phyloP scores from a whole-genome alignment of 2,888 invertebrate species.

The Galerucella nymphaeae region DNA sequence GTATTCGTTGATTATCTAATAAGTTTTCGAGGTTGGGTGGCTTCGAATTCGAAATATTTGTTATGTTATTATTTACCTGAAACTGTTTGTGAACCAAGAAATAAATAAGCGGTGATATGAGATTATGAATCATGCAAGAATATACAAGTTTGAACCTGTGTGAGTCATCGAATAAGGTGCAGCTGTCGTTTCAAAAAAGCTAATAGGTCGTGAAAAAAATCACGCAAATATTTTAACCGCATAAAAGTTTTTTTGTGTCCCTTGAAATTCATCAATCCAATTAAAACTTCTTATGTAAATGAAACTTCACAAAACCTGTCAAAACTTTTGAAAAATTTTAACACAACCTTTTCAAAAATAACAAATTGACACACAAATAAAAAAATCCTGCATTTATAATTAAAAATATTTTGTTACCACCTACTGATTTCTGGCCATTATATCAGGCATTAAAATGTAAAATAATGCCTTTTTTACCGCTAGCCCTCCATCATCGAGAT shows the following conservation, averaged over 20 bases:
- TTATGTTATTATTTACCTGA: constrained; percentile 15
- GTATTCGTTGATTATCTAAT: constrained; percentile 37
- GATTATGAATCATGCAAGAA: constrained; percentile 30
- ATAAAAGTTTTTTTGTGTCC: constrained; percentile 5
- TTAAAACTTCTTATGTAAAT: constrained; percentile 21
- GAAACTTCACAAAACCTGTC: constrained; percentile 34
- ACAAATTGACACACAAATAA: constrained; percentile 44
- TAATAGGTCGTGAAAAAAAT: constrained; percentile 45
- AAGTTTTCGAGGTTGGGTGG: constrained; percentile 43
- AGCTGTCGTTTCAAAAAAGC: constrained; percentile 46
- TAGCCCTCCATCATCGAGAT: constrained; percentile 46
- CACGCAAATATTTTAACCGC: constrained; percentile 39
- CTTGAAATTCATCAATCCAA: constrained; percentile 10
- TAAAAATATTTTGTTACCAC: constrained; percentile 51
- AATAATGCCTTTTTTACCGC: constrained; percentile 50
- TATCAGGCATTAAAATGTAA: constrained; percentile 50
- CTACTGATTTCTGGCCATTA: constrained; percentile 50
- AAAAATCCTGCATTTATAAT: constrained; percentile 44
- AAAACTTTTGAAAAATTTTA: constrained; percentile 35
- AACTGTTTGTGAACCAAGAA: too few species aligned
- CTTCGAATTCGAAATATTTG: constrained; percentile 32
- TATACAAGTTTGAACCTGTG: constrained; percentile 44
- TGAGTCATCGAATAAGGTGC: constrained; percentile 41
- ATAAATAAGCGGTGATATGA: too few species aligned
- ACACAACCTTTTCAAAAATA: constrained; percentile 34